Evolutionary conservation across 2,888 invertebrate genomes (phyloP).

Genomic region (Cylindroiulus punctatus): DNA sequence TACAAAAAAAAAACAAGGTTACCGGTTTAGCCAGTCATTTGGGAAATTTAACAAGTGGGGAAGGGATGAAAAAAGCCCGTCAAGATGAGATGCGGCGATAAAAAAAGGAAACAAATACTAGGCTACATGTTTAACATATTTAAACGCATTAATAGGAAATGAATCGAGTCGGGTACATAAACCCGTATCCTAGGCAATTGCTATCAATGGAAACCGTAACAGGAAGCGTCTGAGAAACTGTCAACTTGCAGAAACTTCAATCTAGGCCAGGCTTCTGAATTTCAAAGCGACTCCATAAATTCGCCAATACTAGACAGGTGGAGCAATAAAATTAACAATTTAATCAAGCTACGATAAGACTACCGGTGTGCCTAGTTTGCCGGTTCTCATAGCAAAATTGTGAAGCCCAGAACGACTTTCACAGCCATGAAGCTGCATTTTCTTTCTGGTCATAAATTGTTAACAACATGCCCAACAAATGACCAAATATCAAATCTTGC

Average conservation of each 20-base stretch:
- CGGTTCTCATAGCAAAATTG: not conserved
- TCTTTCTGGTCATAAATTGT: not conserved
- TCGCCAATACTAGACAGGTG: not conserved
- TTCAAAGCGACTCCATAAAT: slow-evolving; percentile 13
- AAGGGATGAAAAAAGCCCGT: not conserved
- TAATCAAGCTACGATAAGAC: not conserved
- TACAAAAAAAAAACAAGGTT: slow-evolving; percentile 19
- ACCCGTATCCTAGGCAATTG: not conserved
- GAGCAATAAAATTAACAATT: not conserved
- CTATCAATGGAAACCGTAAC: not conserved
- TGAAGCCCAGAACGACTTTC: not conserved
- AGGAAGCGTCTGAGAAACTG: not conserved
- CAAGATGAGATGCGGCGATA: slow-evolving; percentile 1
- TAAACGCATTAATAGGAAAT: not conserved
- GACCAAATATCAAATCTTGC: not conserved
- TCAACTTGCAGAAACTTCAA: not conserved
- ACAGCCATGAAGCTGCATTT: not conserved
- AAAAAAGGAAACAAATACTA: slow-evolving; percentile 22
- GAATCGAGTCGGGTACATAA: not conserved
- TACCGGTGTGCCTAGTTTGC: slow-evolving; percentile 22
- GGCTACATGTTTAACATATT: slow-evolving; percentile 17
- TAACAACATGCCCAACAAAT: not conserved
- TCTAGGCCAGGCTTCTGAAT: slow-evolving; percentile 33
- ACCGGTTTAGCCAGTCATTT: slow-evolving; percentile 43
- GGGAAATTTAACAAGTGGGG: not conserved